Percentiles rank a stretch among this genome's conserved stretches.
phyloP scores from a whole-genome alignment of 1,140 invertebrate genomes.

The Lepidurus arcticus region DNA sequence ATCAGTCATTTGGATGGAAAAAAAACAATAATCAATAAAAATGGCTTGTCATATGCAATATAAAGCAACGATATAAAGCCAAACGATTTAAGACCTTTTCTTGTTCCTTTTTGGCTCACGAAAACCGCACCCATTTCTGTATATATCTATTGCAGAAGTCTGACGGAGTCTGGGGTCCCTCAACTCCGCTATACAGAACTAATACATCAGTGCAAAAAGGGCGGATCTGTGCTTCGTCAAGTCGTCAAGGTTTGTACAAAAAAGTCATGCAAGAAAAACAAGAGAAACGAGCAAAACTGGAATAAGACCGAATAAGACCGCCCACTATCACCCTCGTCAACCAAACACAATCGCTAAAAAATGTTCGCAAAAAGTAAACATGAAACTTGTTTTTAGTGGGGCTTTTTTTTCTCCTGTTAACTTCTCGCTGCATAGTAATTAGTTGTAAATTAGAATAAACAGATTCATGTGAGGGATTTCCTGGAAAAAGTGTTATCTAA shows the following conservation, averaged over 20 bases:
- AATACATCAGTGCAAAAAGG: slow-evolving; percentile 19
- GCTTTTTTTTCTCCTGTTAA: neutral
- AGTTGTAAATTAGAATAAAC: slow-evolving; percentile 21
- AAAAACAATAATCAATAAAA: neutral
- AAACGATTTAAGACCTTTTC: too few relatives aligned
- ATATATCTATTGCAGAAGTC: slow-evolving; percentile 22
- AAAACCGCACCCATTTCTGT: slow-evolving; percentile 1
- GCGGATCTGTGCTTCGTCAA: slow-evolving; percentile 20
- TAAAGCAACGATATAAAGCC: too few relatives aligned
- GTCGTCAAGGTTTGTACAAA: slow-evolving; percentile 9
- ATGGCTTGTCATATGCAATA: neutral
- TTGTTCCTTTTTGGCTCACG: neutral
- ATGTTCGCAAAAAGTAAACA: too few relatives aligned
- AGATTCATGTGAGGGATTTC: neutral
- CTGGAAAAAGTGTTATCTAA: neutral
- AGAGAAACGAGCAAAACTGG: neutral
- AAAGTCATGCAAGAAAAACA: neutral
- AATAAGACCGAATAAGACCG: neutral
- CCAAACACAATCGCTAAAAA: too few relatives aligned
- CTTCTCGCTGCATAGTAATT: neutral
- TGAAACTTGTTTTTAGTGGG: too few relatives aligned
- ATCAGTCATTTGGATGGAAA: neutral
- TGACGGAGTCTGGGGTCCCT: slow-evolving; percentile 16
- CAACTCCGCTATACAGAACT: neutral
- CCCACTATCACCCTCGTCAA: too few relatives aligned